A percentile compares a stretch with the other conserved stretches of the same genome.
Evolutionary conservation across 2,797 vertebrate genomes (phyloP).

Genomic region (Chlorospingus flavigularis): DNA sequence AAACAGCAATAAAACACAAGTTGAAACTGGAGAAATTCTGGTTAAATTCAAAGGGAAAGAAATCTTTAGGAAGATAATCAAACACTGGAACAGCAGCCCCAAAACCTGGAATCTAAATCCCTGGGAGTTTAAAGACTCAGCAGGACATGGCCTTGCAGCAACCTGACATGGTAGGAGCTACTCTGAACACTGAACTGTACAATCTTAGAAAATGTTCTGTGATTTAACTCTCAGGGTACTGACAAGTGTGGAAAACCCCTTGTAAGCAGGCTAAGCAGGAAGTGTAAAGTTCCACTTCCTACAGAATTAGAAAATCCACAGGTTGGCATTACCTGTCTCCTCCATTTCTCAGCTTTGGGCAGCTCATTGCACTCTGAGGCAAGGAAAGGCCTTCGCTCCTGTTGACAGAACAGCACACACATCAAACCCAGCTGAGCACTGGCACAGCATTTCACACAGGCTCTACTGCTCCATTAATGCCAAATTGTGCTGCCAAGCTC

Average conservation of each 20-base stretch:
- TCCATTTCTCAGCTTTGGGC: conserved; percentile 97
- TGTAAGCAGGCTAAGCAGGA: background rate
- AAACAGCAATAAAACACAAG: background rate
- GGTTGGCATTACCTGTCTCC: conserved; percentile 82
- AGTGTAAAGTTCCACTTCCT: background rate
- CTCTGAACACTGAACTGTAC: background rate
- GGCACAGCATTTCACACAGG: background rate
- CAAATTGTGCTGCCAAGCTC: background rate
- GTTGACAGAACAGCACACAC: background rate
- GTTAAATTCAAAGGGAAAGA: background rate
- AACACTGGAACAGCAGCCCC: background rate
- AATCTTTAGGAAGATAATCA: background rate
- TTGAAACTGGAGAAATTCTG: background rate
- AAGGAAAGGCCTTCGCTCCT: conserved; percentile 93
- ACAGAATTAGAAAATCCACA: rapidly evolving
- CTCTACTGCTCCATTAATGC: background rate
- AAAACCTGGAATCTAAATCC: background rate
- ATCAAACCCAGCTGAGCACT: background rate
- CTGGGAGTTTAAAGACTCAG: background rate
- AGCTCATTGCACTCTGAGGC: conserved; percentile 93
- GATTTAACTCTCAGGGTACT: background rate
- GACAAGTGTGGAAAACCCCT: background rate
- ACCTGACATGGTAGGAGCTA: background rate
- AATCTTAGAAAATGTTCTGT: background rate
- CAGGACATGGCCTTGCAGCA: background rate